These are phyloP conservation scores for Colistium nudipinnis DNA, from an alignment of 2,113 vertebrate species.

Conservation along the genomic window DNA sequence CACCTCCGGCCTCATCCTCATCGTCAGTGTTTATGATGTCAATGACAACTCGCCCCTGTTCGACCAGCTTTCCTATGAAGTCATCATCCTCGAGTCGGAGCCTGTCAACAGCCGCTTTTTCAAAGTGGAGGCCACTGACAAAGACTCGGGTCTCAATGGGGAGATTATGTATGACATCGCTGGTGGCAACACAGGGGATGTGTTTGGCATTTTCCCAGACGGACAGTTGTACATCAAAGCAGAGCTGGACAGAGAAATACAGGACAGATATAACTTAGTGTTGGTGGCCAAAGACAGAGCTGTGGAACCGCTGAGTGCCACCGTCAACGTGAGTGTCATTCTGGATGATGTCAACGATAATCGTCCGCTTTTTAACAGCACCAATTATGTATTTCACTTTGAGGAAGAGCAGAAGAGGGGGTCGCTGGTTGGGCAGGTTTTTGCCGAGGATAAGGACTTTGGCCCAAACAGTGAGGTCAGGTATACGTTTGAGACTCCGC, in stretches of 20 bases:
- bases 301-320: constrained; percentile 90
- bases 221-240: constrained; percentile 96
- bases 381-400: constrained; percentile 95
- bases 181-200: constrained; percentile 90
- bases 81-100: constrained; percentile 90
- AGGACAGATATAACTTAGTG: constrained; percentile 89
- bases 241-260: constrained; percentile 94
- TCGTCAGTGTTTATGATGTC: constrained; percentile 93
- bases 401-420: constrained; percentile 93
- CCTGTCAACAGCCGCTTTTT: constrained; percentile 97
- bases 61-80: constrained; percentile 97
- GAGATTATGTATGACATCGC: constrained; percentile 92
- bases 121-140: constrained; percentile 93
- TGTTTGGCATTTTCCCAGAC: constrained; percentile 97
- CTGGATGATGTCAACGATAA: constrained; percentile 97
- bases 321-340: constrained; percentile 91
- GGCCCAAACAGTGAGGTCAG: constrained; percentile 93
- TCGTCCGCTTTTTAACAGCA: constrained; percentile 95
- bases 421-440: constrained; percentile 88
- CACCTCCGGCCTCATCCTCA: constrained; percentile 88
- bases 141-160: constrained; percentile 93
- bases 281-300: constrained; percentile 91
- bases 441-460: constrained; percentile 92
- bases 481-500: constrained; percentile 90
- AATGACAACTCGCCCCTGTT: constrained; percentile 95